Evolutionary conservation across 2,113 vertebrate species (phyloP), one percentile per base, ranked within the genome.

Genomic region (Dipodomys stephensi): DNA sequence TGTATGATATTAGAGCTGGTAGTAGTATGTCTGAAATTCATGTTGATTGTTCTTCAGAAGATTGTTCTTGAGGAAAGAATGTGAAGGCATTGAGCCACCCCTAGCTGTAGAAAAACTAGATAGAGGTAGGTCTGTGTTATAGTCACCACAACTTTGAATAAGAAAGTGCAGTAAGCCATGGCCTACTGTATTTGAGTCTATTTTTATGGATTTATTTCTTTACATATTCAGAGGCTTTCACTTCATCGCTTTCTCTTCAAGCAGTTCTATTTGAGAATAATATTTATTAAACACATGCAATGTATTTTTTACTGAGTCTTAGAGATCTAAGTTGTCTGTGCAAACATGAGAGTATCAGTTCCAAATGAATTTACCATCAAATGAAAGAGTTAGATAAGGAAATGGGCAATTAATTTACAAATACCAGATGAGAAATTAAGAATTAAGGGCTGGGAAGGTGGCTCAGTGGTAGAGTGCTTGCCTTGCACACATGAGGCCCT

Each of bases 351-450:
- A 85, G 0, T 30, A 46, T 83, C 28, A 81, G 64, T 10, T 92
- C 32, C 53, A 62, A 90, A 49, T 68, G 80, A 95, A 64, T 89
- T 81, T 96, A 71, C 46, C 27, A 35, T 87, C 25, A 92, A 64
- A 32, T 87, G 49, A 28, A 15, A 88, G 25, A 71, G 46, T 69
- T 35, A 79, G 25, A 60, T 83, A 94, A 77, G 57, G 46, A 90
- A 94, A 78, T 32, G 71, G 67, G 25, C 28, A 28, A 76, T 94
- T 83, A 62, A 62, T 0, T 81, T 67, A 90, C 10, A 92, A 82
- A 90, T 94, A 92, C 87, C 28, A 95, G 89, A 27, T 69, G 67
- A 90, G n/a, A 7, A 90, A 65, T 88, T 93, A 82, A 93, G 39
- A n/a, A 25, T 88, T 83, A 92, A 76, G 80, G 49, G 4, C 39